These are phyloP conservation scores for Smutsia gigantea DNA, from an alignment of 2,797 vertebrate genomes.

Conservation along the genomic window DNA sequence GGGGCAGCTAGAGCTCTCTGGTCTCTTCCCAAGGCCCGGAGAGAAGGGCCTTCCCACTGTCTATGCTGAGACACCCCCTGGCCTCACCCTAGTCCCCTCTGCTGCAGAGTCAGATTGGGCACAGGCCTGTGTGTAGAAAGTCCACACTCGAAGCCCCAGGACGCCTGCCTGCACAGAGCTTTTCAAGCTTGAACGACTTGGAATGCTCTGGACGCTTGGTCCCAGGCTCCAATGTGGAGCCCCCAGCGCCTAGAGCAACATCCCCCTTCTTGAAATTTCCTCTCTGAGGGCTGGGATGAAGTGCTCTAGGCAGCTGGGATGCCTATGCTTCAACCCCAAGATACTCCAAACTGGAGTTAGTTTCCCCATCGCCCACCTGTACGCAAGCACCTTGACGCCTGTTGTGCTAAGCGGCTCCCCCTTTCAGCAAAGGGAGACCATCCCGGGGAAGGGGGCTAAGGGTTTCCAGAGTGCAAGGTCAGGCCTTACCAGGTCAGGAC, in stretches of 20 bases:
- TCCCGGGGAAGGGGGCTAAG: rapidly evolving
- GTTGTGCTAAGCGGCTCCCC: neutral
- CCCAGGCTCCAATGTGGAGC: no score
- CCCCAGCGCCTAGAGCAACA: neutral
- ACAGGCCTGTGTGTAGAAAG: neutral
- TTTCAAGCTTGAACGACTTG: no score
- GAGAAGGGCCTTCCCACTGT: neutral
- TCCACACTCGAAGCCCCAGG: neutral
- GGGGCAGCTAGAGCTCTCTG: neutral
- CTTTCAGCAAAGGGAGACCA: neutral
- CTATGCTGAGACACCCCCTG: rapidly evolving
- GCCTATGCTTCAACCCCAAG: neutral
- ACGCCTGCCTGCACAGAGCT: no score
- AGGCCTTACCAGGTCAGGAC: neutral
- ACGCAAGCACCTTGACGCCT: neutral
- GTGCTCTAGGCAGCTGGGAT: neutral
- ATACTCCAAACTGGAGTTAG: neutral
- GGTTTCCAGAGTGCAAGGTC: neutral
- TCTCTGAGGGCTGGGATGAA: neutral
- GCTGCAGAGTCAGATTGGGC: neutral
- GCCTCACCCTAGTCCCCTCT: neutral
- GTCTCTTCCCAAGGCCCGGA: neutral
- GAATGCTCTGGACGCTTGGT: no score
- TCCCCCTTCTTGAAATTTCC: neutral
- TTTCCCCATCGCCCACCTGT: neutral